Percentiles rank a stretch among this genome's conserved stretches.
Evolutionary conservation across 2,797 vertebrate species (phyloP).

Genomic region (Mus minutoides): DNA sequence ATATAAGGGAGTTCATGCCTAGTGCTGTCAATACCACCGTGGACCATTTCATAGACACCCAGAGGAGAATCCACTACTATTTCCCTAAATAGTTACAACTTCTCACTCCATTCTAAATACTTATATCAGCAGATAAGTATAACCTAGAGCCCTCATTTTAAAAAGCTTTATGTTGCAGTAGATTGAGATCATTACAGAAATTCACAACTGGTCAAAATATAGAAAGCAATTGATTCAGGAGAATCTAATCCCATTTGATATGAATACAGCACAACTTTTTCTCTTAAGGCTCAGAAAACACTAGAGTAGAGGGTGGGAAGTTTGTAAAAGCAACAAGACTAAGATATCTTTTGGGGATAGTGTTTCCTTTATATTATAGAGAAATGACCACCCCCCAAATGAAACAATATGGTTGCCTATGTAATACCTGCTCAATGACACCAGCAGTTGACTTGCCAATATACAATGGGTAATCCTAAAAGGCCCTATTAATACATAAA

Average conservation of each 20-base stretch:
- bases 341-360: background rate
- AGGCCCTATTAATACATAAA: background rate
- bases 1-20: background rate
- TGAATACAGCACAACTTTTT: background rate
- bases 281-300: background rate
- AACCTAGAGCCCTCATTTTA: background rate
- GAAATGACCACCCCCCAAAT: background rate
- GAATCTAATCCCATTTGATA: background rate
- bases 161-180: background rate
- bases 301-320: background rate
- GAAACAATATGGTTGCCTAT: background rate
- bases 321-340: background rate
- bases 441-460: background rate
- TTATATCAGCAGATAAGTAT: background rate
- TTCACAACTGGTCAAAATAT: background rate
- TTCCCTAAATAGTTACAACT: background rate
- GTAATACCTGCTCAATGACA: background rate
- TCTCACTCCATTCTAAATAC: background rate
- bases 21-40: background rate
- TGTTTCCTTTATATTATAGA: background rate
- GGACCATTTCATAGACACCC: background rate
- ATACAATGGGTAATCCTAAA: no score
- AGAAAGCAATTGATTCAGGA: background rate
- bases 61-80: background rate
- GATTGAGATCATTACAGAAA: background rate